A percentile compares a stretch with the other conserved stretches of the same genome.
phyloP scores from a whole-genome alignment of 2,113 vertebrate genomes.

The Actinemys pallida region DNA sequence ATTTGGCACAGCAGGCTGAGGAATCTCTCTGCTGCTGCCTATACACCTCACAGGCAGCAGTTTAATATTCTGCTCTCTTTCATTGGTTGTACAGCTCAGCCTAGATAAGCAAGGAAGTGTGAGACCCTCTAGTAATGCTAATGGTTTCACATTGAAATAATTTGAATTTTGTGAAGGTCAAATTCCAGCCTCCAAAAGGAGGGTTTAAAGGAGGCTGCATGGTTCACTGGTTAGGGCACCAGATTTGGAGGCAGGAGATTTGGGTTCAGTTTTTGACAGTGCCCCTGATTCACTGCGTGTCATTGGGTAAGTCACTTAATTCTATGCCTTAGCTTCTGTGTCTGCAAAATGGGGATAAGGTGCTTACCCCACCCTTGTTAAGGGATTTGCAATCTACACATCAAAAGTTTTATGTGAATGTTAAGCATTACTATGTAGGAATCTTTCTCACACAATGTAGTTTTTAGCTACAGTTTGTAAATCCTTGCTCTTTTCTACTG shows the following conservation, averaged over 20 bases:
- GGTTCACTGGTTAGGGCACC: not conserved
- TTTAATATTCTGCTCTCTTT: not conserved
- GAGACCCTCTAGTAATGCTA: not conserved
- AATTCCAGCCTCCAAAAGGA: not conserved
- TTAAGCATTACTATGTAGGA: not conserved
- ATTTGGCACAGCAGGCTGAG: not conserved
- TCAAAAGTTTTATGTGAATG: not conserved
- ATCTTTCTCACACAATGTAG: not conserved
- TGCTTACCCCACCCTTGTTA: not conserved
- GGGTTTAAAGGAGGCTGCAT: not conserved
- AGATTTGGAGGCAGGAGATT: not conserved
- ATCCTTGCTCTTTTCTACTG: not conserved
- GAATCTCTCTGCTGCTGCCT: not conserved
- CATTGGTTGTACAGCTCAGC: not conserved
- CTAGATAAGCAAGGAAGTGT: not conserved
- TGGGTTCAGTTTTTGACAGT: not conserved
- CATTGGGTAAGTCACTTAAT: not conserved
- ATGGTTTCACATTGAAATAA: constrained; percentile 9
- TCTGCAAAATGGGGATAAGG: not conserved
- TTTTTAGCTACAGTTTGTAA: not conserved
- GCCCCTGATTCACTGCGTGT: not conserved
- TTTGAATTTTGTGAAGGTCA: not conserved
- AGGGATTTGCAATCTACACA: not conserved
- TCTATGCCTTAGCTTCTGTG: not conserved
- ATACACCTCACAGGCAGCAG: not conserved